phyloP scores from a whole-genome alignment of 2,797 vertebrate species.

The Microctenopoma stevenorrisi region DNA sequence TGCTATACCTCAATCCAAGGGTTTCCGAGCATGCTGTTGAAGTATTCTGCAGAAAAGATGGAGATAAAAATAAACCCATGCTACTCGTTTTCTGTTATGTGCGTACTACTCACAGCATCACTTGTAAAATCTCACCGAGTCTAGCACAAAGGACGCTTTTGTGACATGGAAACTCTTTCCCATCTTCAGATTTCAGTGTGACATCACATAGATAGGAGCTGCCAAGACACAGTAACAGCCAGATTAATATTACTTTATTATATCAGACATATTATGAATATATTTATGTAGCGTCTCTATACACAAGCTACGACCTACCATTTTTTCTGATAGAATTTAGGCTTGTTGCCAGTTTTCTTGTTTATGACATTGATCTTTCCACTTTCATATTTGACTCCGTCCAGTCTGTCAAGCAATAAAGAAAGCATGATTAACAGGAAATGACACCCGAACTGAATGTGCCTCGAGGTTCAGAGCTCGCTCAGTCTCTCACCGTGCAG shows the following conservation, averaged over 20 bases:
- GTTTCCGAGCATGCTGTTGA: conserved; percentile 96
- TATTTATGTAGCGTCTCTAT: neutral
- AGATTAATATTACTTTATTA: neutral
- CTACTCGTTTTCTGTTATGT: neutral
- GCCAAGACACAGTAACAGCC: conserved; percentile 32
- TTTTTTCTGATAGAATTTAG: conserved; percentile 89
- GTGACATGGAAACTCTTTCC: conserved; percentile 95
- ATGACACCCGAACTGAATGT: neutral
- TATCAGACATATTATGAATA: neutral
- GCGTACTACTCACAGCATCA: neutral
- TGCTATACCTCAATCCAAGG: conserved; percentile 95
- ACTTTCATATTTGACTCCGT: conserved; percentile 91
- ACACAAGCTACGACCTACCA: conserved; percentile 75
- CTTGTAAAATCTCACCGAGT: conserved; percentile 85
- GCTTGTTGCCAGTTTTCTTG: conserved; percentile 89
- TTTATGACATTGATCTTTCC: conserved; percentile 88
- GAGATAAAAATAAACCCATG: conserved; percentile 10
- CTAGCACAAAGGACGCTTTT: conserved; percentile 97
- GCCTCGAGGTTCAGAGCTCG: neutral
- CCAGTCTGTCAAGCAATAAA: conserved; percentile 84
- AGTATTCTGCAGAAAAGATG: conserved; percentile 87
- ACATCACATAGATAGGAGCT: conserved; percentile 94
- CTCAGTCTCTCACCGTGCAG: conserved; percentile 85
- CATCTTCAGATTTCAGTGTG: conserved; percentile 93
- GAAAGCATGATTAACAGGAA: conserved; percentile 12